Evolutionary conservation across 1,140 invertebrate species (phyloP), one percentile per base, ranked within the genome.

Genomic region (Magallana angulata): DNA sequence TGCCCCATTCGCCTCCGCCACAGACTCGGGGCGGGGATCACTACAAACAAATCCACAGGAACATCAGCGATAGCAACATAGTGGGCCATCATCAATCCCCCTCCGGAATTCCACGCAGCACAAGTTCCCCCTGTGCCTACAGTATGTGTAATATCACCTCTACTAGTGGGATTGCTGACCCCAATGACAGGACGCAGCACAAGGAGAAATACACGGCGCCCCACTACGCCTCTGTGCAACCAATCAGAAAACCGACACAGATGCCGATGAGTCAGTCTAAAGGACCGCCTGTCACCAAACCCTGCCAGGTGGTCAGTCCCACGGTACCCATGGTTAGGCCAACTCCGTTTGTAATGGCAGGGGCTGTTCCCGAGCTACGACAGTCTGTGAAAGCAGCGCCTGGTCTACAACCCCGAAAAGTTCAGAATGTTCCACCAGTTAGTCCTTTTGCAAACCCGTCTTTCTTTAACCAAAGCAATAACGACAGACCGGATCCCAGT

Each of bases 321-420:
- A 90, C 89, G 0, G 89, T 90, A n/a, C 91, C 91, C 14, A 86
- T 91, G 18, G 86, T 91, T n/a, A 86, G 89, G 59, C 88, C 91
- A 14, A 92, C 89, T 2, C 92, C 92, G 56, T 86, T 91, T 18
- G 91, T 92, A 16, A 90, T 91, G 59, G 86, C 89, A n/a, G 92
- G 92, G 16, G 87, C 90, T 7, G 86, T 89, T 8, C 91, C 90
- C 24, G 90, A 91, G 8, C 59, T 91, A 7, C 89, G 88, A 18
- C 82, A 89, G 14, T 86, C 87, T 11, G 58, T 92, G 0, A 91
- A 88, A 71, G 80, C 89, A 36, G 91, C 91, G 7, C 89, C 92
- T 14, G 90, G 87, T 30, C 88, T 90, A 62, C 85, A 85, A 62
- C 88, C 89, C 62, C 82, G 87, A 82, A 91, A 83, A 56, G 57